Evolutionary conservation across 2,113 vertebrate genomes (phyloP).

Genomic region (Gopherus evgoodei): DNA sequence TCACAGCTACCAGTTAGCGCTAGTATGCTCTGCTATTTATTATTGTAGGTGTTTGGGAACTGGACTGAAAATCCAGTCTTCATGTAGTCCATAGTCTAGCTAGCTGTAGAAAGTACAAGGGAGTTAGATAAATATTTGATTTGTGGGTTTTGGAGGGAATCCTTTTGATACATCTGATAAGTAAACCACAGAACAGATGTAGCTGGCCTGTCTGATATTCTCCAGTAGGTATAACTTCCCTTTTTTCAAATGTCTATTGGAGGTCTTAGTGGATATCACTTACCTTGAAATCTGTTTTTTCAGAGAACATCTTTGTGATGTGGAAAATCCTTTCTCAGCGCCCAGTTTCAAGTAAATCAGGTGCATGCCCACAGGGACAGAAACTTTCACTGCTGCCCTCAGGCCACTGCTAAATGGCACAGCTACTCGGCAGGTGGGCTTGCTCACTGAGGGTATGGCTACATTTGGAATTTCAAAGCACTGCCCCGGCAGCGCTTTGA

Average conservation of each 20-base stretch:
- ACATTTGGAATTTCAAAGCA: too few relatives aligned
- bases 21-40: background rate
- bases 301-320: constrained; percentile 27
- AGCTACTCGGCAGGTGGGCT: background rate
- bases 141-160: background rate
- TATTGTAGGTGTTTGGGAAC: background rate
- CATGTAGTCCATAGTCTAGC: background rate
- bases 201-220: background rate
- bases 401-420: background rate
- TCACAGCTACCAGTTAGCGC: background rate
- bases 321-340: background rate
- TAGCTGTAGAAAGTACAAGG: background rate
- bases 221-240: background rate
- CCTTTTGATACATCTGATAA: background rate
- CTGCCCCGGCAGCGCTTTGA: too few relatives aligned
- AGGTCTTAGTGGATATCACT: constrained; percentile 19
- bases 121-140: background rate
- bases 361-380: background rate
- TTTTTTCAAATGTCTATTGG: background rate
- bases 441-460: too few relatives aligned
- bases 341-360: background rate
- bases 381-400: background rate
- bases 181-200: background rate
- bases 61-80: background rate
- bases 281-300: background rate